phyloP scores from a whole-genome alignment of 2,888 invertebrate genomes.

The Cotesia congregata region DNA sequence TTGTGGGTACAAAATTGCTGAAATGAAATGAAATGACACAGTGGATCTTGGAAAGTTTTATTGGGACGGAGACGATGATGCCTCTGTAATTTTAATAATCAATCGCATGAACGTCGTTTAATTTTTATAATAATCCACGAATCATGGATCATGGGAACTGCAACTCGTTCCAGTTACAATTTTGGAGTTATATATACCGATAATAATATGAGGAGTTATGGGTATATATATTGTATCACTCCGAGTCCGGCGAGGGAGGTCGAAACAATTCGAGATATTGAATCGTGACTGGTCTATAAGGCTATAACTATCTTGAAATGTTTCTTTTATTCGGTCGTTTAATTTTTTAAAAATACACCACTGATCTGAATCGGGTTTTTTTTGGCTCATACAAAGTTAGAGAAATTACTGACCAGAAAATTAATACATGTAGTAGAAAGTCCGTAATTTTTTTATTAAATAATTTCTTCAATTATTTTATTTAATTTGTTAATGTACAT shows the following conservation, averaged over 20 bases:
- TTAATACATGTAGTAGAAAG: no score
- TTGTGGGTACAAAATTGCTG: slow-evolving; percentile 59
- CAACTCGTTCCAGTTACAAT: slow-evolving; percentile 22
- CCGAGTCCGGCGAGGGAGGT: neutral
- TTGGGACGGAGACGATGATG: slow-evolving; percentile 48
- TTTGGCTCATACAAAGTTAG: no score
- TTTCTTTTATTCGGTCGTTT: slow-evolving; percentile 9
- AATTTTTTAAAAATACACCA: slow-evolving; percentile 10
- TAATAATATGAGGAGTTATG: slow-evolving; percentile 18
- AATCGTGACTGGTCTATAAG: slow-evolving; percentile 28
- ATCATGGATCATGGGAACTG: slow-evolving; percentile 48
- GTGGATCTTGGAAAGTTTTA: slow-evolving; percentile 66
- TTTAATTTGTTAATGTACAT: no score
- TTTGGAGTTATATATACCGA: slow-evolving; percentile 14
- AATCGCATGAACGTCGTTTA: slow-evolving; percentile 71
- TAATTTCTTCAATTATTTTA: no score
- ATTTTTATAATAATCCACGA: slow-evolving; percentile 67
- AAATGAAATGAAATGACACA: slow-evolving; percentile 68
- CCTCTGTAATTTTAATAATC: slow-evolving; percentile 68
- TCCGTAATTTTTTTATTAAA: no score
- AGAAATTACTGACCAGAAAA: no score
- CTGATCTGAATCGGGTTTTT: neutral
- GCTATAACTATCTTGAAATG: slow-evolving; percentile 27
- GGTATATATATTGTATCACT: neutral
- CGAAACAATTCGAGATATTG: slow-evolving; percentile 29